phyloP scores from a whole-genome alignment of 1,140 invertebrate species.

The Elymnias hypermnestra region DNA sequence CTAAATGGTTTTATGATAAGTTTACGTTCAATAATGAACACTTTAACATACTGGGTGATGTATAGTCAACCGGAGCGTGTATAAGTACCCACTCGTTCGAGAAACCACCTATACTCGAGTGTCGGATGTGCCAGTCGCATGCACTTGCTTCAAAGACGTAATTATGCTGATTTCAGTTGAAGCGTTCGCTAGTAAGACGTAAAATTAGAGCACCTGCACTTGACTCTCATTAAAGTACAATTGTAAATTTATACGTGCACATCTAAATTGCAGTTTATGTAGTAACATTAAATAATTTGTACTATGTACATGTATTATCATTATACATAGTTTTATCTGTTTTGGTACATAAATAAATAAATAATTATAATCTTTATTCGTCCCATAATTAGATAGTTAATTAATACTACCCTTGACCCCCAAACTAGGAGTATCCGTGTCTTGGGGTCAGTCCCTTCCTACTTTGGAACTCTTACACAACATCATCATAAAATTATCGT shows the following conservation, averaged over 20 bases:
- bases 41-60: constrained; percentile 11
- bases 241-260: constrained; percentile 7
- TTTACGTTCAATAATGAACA: constrained; percentile 8
- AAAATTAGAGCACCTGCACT: constrained; percentile 20
- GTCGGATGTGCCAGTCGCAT: constrained; percentile 24
- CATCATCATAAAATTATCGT: too few species aligned
- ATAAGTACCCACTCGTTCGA: constrained; percentile 27
- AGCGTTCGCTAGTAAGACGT: constrained; percentile 20
- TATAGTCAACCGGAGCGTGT: constrained; percentile 21
- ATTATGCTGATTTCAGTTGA: constrained; percentile 30
- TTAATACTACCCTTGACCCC: too few species aligned
- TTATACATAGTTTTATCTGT: too few species aligned
- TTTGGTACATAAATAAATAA: too few species aligned
- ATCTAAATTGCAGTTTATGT: too few species aligned
- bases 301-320: too few species aligned
- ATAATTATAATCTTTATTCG: too few species aligned
- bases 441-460: too few species aligned
- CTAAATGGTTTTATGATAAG: constrained; percentile 2
- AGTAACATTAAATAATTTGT: too few species aligned
- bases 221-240: constrained; percentile 9
- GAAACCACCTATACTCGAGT: constrained; percentile 23
- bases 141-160: constrained; percentile 29
- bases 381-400: too few species aligned
- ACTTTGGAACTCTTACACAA: too few species aligned
- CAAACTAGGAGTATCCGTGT: too few species aligned